Conservation (phyloP, 1,140 invertebrate species). For the Popillia japonica region DNA sequence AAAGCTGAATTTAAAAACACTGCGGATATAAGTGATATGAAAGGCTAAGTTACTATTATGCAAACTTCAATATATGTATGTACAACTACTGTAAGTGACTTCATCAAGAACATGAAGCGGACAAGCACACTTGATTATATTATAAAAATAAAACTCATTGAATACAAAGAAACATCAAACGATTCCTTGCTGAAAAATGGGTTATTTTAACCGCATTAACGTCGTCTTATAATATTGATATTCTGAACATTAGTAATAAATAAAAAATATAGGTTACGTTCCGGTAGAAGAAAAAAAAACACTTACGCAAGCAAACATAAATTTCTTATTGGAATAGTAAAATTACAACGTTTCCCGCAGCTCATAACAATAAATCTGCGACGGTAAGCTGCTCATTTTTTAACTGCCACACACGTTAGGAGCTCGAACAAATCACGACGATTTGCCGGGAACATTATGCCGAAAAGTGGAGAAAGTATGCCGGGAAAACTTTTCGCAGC, state of each 20-base stretch:
- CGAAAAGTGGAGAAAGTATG: slow-evolving; percentile 24
- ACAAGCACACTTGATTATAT: too few relatives aligned
- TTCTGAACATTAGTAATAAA: slow-evolving; percentile 11
- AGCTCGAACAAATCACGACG: slow-evolving; percentile 20
- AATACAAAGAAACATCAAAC: background rate
- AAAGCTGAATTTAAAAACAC: too few relatives aligned
- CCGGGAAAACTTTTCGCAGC: background rate
- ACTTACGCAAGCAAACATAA: slow-evolving; percentile 8
- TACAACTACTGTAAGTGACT: too few relatives aligned
- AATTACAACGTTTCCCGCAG: slow-evolving; percentile 7
- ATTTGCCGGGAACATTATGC: slow-evolving; percentile 28
- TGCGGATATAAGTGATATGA: too few relatives aligned
- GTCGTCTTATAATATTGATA: background rate
- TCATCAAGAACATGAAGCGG: too few relatives aligned
- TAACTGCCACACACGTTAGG: slow-evolving; percentile 26
- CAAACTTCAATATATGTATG: too few relatives aligned
- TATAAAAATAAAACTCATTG: background rate
- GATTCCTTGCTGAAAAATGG: background rate
- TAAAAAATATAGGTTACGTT: background rate
- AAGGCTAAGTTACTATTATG: too few relatives aligned
- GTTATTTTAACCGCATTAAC: background rate
- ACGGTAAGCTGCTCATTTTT: slow-evolving; percentile 32
- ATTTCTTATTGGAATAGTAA: slow-evolving; percentile 33
- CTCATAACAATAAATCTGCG: slow-evolving; percentile 23
- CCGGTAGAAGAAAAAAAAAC: background rate